Base-by-base conservation (phyloP, 2,888 invertebrate genomes). In the Sphinx pinastri region DNA sequence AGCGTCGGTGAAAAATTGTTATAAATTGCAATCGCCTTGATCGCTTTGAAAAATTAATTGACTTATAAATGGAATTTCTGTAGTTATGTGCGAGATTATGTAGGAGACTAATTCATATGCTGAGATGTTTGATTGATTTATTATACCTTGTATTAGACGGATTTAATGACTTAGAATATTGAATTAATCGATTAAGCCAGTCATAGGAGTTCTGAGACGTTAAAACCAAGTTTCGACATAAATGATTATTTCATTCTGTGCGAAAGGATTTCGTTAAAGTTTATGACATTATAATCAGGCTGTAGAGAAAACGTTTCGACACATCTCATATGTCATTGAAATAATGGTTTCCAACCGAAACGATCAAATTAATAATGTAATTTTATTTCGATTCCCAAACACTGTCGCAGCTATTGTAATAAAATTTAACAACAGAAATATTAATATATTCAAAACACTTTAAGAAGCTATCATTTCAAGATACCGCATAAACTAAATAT, bases 391-490 rank as follows among this genome's bases (percentile, higher is more conserved):
- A 49, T 63, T 13, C 60, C 63, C 49, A 63, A 63, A 63, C 49
- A 47, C 19, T 49, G 63, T 63, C 63, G 47, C 49, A 49, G 63
- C 63, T 47, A 63, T 63, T 63, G 63, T 63, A 16, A 63, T 63
- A 63, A 63, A 63, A 63, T 63, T 63, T 63, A 49, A 63, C 63
- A 63, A 63, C 63, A 63, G 49, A 63, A 63, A 49, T 63, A 63
- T 63, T 63, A 63, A 63, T 63, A 63, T 63, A 63, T 63, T 63
- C 63, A 63, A 63, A 63, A 63, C 63, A 63, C 49, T 63, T 63
- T 63, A 63, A 63, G 19, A 63, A 49, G 63, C 63, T 63, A 49
- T 63, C 63, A 19, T 47, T 49, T 47, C 19, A 12, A 55, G 49
- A 63, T 63, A 63, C 13, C 63, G 63, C 63, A 63, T 63, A 47